Evolutionary conservation across 1,140 invertebrate species (phyloP).

Genomic region (Fopius arisanus): DNA sequence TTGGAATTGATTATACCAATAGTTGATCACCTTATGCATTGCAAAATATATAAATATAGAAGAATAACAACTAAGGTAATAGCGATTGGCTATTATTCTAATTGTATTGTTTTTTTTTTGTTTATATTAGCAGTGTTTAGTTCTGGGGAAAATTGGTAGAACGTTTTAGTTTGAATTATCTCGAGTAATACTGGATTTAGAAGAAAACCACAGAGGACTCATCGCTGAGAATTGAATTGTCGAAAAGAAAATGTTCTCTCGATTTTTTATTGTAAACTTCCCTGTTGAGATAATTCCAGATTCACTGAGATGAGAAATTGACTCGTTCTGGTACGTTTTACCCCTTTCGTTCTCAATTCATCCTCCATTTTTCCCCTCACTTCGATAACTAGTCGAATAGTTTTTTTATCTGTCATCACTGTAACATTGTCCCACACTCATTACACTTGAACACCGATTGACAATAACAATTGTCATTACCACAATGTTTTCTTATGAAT

Average conservation of each 20-base stretch:
- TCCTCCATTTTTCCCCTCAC: background rate
- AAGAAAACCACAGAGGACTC: too few relatives aligned
- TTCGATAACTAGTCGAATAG: slow-evolving; percentile 22
- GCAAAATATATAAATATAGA: slow-evolving; percentile 61
- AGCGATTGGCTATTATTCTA: background rate
- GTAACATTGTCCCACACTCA: slow-evolving; percentile 24
- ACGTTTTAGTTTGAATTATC: background rate
- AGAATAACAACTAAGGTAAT: slow-evolving; percentile 54
- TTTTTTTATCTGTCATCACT: background rate
- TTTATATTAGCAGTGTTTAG: background rate
- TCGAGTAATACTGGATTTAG: too few relatives aligned
- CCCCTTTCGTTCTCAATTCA: too few relatives aligned
- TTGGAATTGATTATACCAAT: slow-evolving; percentile 49
- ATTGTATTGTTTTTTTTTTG: background rate
- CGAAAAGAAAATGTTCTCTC: too few relatives aligned
- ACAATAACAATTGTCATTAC: slow-evolving; percentile 20
- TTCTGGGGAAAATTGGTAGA: background rate
- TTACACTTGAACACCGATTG: slow-evolving; percentile 39
- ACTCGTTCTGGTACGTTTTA: too few relatives aligned
- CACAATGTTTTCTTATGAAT: slow-evolving; percentile 18
- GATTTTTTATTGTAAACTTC: too few relatives aligned
- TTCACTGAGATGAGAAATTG: too few relatives aligned
- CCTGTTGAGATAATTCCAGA: too few relatives aligned
- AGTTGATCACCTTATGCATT: slow-evolving; percentile 54
- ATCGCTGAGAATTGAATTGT: too few relatives aligned